Percentiles rank a stretch among this genome's conserved stretches.
Conservation (phyloP, 2,888 invertebrate species). For the Pimpla rufipes region DNA sequence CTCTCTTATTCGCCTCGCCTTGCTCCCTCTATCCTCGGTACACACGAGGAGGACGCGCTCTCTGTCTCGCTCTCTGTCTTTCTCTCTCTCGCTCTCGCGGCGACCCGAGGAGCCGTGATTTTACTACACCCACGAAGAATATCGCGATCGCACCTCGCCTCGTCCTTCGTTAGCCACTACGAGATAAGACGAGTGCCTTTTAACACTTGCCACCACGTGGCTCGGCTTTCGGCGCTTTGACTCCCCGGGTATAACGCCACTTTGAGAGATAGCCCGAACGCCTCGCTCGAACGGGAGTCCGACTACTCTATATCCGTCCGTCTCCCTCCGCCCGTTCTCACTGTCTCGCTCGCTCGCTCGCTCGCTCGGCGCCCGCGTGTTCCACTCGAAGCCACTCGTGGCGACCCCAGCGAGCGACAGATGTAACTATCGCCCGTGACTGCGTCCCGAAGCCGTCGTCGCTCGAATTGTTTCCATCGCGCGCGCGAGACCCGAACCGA, state of each 20-base stretch:
- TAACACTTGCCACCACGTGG: conserved; percentile 69
- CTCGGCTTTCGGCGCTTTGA: conserved; percentile 66
- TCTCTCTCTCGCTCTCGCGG: neutral
- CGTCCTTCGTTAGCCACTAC: conserved; percentile 66
- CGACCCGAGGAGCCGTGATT: conserved; percentile 46
- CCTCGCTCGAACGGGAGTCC: conserved; percentile 29
- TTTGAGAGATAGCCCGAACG: conserved; percentile 51
- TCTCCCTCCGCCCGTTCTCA: neutral
- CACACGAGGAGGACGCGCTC: too few species aligned
- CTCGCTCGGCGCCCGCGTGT: conserved; percentile 21
- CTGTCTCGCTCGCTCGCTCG: neutral
- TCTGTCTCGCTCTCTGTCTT: neutral
- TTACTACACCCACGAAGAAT: conserved; percentile 66
- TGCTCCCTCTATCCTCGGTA: neutral
- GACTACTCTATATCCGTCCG: conserved; percentile 37
- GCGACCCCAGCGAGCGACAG: conserved; percentile 31
- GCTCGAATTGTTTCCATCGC: conserved; percentile 50
- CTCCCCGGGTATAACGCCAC: conserved; percentile 58
- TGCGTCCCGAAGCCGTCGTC: conserved; percentile 30
- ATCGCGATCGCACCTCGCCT: conserved; percentile 59
- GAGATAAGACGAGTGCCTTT: conserved; percentile 67
- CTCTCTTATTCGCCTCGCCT: neutral
- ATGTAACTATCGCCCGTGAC: conserved; percentile 38
- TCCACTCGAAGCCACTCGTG: conserved; percentile 30
- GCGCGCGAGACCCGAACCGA: conserved; percentile 10